Percentiles rank a stretch among this genome's conserved stretches.
Evolutionary conservation across 2,797 vertebrate genomes (phyloP).

Genomic region (Melanotaenia nigrans): DNA sequence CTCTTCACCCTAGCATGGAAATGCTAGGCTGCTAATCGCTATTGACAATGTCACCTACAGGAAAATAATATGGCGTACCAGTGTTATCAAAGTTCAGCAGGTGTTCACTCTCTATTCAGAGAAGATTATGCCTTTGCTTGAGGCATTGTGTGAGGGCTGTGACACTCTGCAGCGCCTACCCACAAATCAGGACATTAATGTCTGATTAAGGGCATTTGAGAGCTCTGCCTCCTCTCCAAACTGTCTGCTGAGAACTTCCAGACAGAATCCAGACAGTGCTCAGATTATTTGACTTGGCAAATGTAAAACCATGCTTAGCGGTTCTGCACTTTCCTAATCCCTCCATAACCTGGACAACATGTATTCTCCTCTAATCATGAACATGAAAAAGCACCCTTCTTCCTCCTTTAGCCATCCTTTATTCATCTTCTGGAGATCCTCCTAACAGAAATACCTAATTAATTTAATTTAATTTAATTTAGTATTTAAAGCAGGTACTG

Average conservation of each 20-base stretch:
- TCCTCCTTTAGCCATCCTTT: constrained; percentile 27
- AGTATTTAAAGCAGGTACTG: not conserved
- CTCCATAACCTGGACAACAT: constrained; percentile 39
- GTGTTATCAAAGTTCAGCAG: constrained; percentile 23
- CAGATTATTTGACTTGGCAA: constrained; percentile 38
- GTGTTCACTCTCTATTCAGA: constrained; percentile 11
- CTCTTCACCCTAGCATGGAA: constrained; percentile 18
- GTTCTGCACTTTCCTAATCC: constrained; percentile 47
- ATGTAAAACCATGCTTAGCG: constrained; percentile 22
- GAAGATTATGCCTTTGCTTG: constrained; percentile 11
- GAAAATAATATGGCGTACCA: constrained; percentile 9
- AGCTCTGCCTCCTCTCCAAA: constrained; percentile 31
- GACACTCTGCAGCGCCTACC: constrained; percentile 14
- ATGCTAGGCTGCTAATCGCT: constrained; percentile 22
- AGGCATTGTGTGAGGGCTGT: constrained; percentile 11
- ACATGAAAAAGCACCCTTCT: constrained; percentile 21
- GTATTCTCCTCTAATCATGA: constrained; percentile 42
- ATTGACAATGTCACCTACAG: constrained; percentile 20
- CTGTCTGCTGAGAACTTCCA: constrained; percentile 36
- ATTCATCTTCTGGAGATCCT: constrained; percentile 9
- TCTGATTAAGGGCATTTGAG: constrained; percentile 24
- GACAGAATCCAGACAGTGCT: constrained; percentile 28
- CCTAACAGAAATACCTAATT: too few species aligned
- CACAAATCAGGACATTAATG: constrained; percentile 27
- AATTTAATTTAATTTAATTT: too few species aligned